Base-by-base conservation (phyloP, 2,888 invertebrate genomes). In the Ichneumon xanthorius region DNA sequence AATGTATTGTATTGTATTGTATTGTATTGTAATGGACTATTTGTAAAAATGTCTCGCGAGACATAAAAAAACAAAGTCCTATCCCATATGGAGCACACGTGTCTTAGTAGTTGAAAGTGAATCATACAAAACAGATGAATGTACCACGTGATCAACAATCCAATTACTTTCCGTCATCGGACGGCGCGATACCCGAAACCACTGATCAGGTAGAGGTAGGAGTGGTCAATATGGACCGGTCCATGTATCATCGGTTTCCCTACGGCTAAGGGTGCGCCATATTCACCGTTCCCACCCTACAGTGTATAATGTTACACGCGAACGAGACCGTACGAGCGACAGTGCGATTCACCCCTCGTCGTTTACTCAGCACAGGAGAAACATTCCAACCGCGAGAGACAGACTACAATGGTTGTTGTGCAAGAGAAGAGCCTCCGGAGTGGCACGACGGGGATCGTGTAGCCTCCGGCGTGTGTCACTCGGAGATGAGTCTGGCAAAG, bases 381-480 rank as follows among this genome's bases (percentile, higher is more conserved):
- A 72, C 37, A 72, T 72, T 53, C 55, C 19, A 33, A 30, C 33
- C 71, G 19, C 53, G 37, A 14, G 55, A 55, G 37, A 53, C 33
- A 11, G 22, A 72, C 33, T 19, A 72, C 55, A 72, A 72, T 72
- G 71, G 55, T 55, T 55, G 33, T 37, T 67, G 37, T 14, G 55
- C 11, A 22, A 67, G 67, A n/a, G 22, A 37, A 72, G 55, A 55
- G 48, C 37, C 55, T 53, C 19, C n/a, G 33, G 55, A 72, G 55
- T 72, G 71, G 55, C 14, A 37, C 71, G n/a, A 14, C 37, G 14
- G n/a, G 33, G 55, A 26, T 55, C 40, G 55, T 72, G 30, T 22
- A 37, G 55, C 71, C 71, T 19, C 11, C 33, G 71, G 71, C 71
- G 53, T 55, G 71, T 72, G 71, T 72, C 71, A 55, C 55, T 30